Percentiles rank a stretch among this genome's conserved stretches.
These are phyloP conservation scores for Pedetes capensis DNA, from an alignment of 2,113 vertebrate species.

Conservation along the genomic window DNA sequence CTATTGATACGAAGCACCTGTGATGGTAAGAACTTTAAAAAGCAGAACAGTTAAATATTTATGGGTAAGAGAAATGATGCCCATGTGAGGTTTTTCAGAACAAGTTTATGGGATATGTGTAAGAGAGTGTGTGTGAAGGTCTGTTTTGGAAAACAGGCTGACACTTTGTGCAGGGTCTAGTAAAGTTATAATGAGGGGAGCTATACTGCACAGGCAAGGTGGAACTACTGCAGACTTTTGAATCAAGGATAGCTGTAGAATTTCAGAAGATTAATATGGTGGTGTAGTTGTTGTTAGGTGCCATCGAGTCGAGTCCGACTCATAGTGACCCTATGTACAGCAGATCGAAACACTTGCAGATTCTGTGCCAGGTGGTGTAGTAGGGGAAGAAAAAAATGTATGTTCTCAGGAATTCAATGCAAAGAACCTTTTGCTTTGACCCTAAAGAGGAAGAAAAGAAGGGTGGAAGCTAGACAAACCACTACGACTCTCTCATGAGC, in stretches of 20 bases:
- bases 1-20: slow-evolving; percentile 51
- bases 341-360: no score
- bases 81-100: neutral
- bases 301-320: no score
- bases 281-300: no score
- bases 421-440: neutral
- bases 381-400: neutral
- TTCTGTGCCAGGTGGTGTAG: neutral
- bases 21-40: slow-evolving; percentile 55
- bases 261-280: neutral
- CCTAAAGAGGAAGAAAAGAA: neutral
- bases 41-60: slow-evolving; percentile 51
- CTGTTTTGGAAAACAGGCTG: neutral
- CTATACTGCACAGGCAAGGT: neutral
- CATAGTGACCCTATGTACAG: no score
- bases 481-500: neutral
- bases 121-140: neutral
- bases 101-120: neutral
- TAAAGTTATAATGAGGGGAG: neutral
- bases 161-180: neutral
- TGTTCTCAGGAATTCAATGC: neutral
- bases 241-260: neutral
- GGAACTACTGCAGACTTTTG: neutral
- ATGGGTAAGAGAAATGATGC: slow-evolving; percentile 13
- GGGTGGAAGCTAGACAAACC: neutral